Evolutionary conservation across 2,113 vertebrate species (phyloP), one percentile per base, ranked within the genome.

Genomic region (Chloropsis cyanopogon): DNA sequence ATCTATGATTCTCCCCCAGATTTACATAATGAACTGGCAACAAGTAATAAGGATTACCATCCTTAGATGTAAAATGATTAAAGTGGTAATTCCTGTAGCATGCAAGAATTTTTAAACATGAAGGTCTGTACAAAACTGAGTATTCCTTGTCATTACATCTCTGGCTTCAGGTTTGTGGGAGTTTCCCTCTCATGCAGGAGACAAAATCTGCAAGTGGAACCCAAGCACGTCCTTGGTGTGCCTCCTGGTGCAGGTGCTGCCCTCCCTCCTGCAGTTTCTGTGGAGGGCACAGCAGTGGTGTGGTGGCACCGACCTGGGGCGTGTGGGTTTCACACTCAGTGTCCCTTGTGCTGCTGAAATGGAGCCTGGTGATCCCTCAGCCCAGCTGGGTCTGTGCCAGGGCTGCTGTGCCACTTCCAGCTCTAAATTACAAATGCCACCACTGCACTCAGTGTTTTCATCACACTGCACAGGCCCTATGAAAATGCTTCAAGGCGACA

Each of bases 241-340:
- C 14, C 9, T 4, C 15, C 1, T 1, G 9, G 1, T 7, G 80
- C 2, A 12, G 61, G 25, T 2, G 2, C 5, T 37, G 81, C 42
- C 53, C 59, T 83, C 47, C 56, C 33, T 64, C 50, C 82, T 56
- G 81, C 57, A 33, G 47, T 2, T 7, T 6, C 39, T 72, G 69
- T 20, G 70, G 11, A 68, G 37, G 69, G 84, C 26, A 19, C 84
- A 69, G 72, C 53, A 77, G 63, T 2, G 52, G 3, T 2, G 11
- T 14, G 71, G 21, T 28, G 39, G 29, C 49, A 12, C 1, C 3
- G 53, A 4, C 20, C 2, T 7, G 50, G 35, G 44, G 0, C 0
- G 0, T 2, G 16, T 6, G 39, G 35, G 5, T 21, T 11, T 4
- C 57, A 22, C 57, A 8, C 33, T 9, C 20, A 0, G 0, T 0